Percentiles rank a stretch among this genome's conserved stretches.
Conservation (phyloP, 2,888 invertebrate species). For the Luperina testacea region DNA sequence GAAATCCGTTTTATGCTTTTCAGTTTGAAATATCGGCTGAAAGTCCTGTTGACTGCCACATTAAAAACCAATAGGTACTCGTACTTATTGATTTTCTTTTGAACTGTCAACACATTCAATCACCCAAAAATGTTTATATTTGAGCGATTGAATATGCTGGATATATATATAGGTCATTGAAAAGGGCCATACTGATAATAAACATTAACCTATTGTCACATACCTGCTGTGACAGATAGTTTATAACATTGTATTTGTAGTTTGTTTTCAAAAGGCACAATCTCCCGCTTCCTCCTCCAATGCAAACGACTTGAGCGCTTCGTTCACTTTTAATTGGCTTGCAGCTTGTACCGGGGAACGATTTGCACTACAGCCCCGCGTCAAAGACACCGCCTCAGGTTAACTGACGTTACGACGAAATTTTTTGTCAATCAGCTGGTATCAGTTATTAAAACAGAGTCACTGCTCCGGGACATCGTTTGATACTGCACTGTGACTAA, state of each 20-base stretch:
- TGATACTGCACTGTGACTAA: too few relatives aligned
- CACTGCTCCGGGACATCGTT: slow-evolving; percentile 1
- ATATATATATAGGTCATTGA: background rate
- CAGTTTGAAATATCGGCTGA: too few relatives aligned
- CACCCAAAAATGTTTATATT: background rate
- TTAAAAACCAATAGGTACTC: background rate
- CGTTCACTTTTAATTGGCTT: slow-evolving; percentile 32
- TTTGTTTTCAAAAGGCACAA: slow-evolving; percentile 15
- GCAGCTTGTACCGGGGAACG: slow-evolving; percentile 4
- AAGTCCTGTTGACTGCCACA: background rate
- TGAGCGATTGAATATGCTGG: background rate
- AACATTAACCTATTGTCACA: background rate
- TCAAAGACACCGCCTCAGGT: slow-evolving; percentile 20
- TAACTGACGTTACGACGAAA: background rate
- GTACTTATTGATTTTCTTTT: background rate
- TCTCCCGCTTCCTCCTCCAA: background rate
- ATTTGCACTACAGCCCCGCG: background rate
- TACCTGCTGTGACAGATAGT: background rate
- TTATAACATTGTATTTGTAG: background rate
- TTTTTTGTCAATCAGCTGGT: background rate
- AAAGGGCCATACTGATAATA: background rate
- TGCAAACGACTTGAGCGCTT: slow-evolving; percentile 9
- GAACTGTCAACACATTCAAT: background rate
- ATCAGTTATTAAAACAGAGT: slow-evolving; percentile 5
- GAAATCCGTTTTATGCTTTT: background rate